Conservation (phyloP, 2,113 vertebrate genomes). For the Cinclus mexicanus region DNA sequence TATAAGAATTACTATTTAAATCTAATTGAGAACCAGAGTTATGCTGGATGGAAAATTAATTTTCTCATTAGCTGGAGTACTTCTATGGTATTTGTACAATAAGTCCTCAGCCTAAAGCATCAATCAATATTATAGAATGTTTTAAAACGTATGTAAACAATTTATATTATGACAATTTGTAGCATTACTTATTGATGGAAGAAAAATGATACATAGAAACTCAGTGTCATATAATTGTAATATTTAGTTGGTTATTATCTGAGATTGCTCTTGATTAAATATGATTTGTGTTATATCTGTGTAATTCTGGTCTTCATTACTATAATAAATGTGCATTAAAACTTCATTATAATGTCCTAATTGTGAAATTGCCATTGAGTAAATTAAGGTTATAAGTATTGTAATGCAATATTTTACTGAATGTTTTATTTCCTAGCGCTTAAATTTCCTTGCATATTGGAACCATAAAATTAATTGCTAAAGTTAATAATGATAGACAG, state of each 20-base stretch:
- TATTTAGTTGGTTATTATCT: constrained; percentile 16
- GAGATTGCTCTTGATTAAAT: constrained; percentile 31
- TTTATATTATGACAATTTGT: constrained; percentile 24
- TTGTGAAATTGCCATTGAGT: constrained; percentile 28
- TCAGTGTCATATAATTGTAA: background rate
- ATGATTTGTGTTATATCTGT: constrained; percentile 14
- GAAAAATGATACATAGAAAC: background rate
- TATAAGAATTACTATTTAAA: background rate
- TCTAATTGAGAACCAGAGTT: constrained; percentile 20
- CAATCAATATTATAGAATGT: constrained; percentile 25
- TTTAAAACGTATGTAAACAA: constrained; percentile 19
- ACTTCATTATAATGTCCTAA: constrained; percentile 17
- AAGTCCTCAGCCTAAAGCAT: background rate
- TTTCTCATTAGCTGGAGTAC: constrained; percentile 1
- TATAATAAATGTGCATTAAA: constrained; percentile 32
- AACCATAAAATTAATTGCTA: background rate
- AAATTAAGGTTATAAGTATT: constrained; percentile 16
- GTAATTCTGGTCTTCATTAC: constrained; percentile 27
- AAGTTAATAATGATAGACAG: background rate
- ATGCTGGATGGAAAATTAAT: constrained; percentile 19
- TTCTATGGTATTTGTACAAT: background rate
- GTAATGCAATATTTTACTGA: background rate
- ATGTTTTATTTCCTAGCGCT: background rate
- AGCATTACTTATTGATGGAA: constrained; percentile 8
- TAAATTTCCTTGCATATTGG: background rate